Base-by-base conservation (phyloP, 1,140 invertebrate species). In the Halesus radiatus region DNA sequence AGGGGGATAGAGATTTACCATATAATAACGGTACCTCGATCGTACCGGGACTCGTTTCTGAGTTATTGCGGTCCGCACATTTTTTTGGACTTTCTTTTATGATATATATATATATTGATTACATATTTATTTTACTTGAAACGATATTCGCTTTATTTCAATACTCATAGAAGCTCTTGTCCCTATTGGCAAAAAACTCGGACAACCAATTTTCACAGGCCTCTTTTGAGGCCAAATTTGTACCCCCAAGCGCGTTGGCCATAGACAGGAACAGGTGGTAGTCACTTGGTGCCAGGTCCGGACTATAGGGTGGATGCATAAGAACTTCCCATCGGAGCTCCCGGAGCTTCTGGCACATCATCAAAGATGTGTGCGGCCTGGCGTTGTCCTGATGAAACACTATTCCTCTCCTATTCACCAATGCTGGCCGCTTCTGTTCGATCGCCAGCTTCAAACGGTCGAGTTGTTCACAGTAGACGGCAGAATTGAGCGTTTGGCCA, bases 371-470 rank as follows among this genome's bases (percentile, higher is more conserved):
- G 58, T 62, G 58, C 22, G 58, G 58, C 58, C 58, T 62, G 58
- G 22, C 18, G 58, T 62, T 62, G 58, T n/a, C 58, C 58, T 62
- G 58, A 62, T 62, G 18, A 62, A 62, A 62, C 58, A 62, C 58
- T 3, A 62, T 62, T 62, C 58, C 18, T 62, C 58, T 62, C 22
- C 58, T 62, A 62, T 62, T 62, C 58, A 62, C 58, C 58, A 62
- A 62, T 62, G 58, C 58, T 62, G 58, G 58, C 58, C 58, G 58
- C 58, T 62, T 62, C 58, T 62, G 58, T 62, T 62, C 58, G 58
- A 62, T 62, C 58, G 22, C 58, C 58, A 62, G 58, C 58, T 62
- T 62, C 18, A 62, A 62, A 62, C 58, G 58, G 58, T 62, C 58
- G 58, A 62, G 58, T 62, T 62, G 58, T 62, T 62, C 58, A 62